These are phyloP conservation scores for Tetropium fuscum DNA, from an alignment of 2,888 invertebrate genomes.

Conservation along the genomic window DNA sequence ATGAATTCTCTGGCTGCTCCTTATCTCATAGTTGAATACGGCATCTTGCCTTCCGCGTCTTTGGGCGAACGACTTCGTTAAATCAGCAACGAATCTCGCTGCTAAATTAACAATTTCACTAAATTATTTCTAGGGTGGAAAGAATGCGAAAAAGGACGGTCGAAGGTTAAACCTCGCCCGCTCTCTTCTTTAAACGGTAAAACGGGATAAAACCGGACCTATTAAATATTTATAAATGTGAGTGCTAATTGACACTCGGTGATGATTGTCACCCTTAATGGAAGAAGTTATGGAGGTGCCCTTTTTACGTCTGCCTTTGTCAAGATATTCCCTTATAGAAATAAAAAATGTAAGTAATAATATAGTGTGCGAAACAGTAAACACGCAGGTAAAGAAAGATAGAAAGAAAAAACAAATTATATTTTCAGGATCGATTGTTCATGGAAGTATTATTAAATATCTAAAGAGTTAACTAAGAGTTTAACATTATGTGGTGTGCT, in stretches of 20 bases:
- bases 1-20: constrained; percentile 51
- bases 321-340: too few species aligned
- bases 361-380: too few species aligned
- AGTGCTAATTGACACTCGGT: neutral
- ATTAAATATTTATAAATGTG: neutral
- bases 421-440: too few species aligned
- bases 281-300: neutral
- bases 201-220: neutral
- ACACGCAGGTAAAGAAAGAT: too few species aligned
- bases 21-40: constrained; percentile 43
- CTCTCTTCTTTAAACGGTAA: neutral
- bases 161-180: neutral
- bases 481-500: too few species aligned
- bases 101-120: constrained; percentile 35
- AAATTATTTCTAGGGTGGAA: constrained; percentile 35
- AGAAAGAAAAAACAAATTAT: too few species aligned
- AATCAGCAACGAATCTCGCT: constrained; percentile 33
- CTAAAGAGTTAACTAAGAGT: too few species aligned
- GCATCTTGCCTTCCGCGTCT: constrained; percentile 33
- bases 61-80: constrained; percentile 26
- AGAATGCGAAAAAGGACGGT: constrained; percentile 10
- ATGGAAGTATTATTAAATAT: too few species aligned
- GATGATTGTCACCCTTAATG: neutral
- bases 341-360: too few species aligned
- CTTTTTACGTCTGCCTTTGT: neutral